Percentiles rank a stretch among this genome's conserved stretches.
Evolutionary conservation across 2,888 invertebrate species (phyloP).

Genomic region (Rhagophthalmus giganteus): DNA sequence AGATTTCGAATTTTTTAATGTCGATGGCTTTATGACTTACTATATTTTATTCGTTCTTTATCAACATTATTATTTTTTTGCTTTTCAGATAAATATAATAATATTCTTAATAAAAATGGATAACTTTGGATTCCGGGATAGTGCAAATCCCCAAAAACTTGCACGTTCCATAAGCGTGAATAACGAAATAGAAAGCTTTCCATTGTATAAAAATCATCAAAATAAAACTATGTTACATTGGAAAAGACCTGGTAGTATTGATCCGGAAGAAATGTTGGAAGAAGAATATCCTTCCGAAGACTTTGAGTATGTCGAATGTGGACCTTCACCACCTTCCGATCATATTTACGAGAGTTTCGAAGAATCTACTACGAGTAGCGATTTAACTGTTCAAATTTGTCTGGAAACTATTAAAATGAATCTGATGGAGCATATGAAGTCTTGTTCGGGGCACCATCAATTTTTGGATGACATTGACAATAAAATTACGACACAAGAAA

Average conservation of each 20-base stretch:
- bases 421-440: conserved; percentile 73
- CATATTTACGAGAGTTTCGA: conserved; percentile 82
- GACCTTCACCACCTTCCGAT: conserved; percentile 78
- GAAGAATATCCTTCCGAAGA: conserved; percentile 70
- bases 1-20: too few species aligned
- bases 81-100: conserved; percentile 5
- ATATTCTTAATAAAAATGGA: conserved; percentile 38
- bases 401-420: conserved; percentile 73
- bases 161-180: conserved; percentile 56
- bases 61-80: not conserved
- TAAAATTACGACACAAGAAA: conserved; percentile 64
- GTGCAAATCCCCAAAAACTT: conserved; percentile 45
- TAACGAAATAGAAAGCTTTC: conserved; percentile 51
- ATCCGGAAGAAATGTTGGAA: conserved; percentile 60
- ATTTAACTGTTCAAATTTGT: conserved; percentile 73
- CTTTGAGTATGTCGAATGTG: conserved; percentile 78
- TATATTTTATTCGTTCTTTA: too few species aligned
- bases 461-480: conserved; percentile 76
- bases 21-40: too few species aligned
- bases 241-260: conserved; percentile 34
- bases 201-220: conserved; percentile 48
- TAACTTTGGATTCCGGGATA: conserved; percentile 53
- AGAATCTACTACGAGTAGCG: conserved; percentile 65
- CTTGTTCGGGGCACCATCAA: conserved; percentile 67
- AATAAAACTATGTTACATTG: conserved; percentile 34